A percentile compares a stretch with the other conserved stretches of the same genome.
Conservation (phyloP, 2,797 vertebrate species). For the Spea hammondii region DNA sequence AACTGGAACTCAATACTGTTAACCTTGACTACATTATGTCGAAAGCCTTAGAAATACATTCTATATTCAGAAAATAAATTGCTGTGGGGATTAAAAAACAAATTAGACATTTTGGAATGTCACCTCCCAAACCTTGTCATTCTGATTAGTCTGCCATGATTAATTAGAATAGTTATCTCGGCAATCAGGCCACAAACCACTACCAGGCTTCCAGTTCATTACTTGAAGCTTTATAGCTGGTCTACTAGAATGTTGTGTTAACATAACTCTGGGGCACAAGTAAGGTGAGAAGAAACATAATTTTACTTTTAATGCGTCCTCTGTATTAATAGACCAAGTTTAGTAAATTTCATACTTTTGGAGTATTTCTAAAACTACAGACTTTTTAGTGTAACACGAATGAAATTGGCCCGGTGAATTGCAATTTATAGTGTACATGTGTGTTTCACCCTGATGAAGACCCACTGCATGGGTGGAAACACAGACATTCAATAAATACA, state of each 20-base stretch:
- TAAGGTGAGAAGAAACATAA: constrained; percentile 26
- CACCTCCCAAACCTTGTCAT: constrained; percentile 85
- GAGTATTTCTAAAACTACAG: too few species aligned
- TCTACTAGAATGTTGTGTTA: neutral
- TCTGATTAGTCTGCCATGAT: constrained; percentile 84
- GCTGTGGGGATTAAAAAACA: constrained; percentile 65
- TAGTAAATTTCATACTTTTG: too few species aligned
- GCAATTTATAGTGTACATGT: too few species aligned
- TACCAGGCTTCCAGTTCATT: constrained; percentile 21
- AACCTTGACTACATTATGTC: constrained; percentile 75
- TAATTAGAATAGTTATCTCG: constrained; percentile 86
- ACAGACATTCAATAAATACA: too few species aligned
- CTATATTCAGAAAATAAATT: constrained; percentile 73
- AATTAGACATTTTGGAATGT: constrained; percentile 79
- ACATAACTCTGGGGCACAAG: constrained; percentile 24
- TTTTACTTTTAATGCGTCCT: constrained; percentile 24
- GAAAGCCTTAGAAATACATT: constrained; percentile 65
- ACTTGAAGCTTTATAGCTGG: constrained; percentile 53
- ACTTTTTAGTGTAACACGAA: too few species aligned
- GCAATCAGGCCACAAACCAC: constrained; percentile 75
- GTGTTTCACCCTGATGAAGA: too few species aligned
- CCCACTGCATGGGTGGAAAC: too few species aligned
- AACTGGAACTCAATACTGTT: constrained; percentile 66
- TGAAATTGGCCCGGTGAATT: too few species aligned
- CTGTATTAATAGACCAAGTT: neutral